phyloP scores from a whole-genome alignment of 1,140 invertebrate species.

The Macrobrachium nipponense region DNA sequence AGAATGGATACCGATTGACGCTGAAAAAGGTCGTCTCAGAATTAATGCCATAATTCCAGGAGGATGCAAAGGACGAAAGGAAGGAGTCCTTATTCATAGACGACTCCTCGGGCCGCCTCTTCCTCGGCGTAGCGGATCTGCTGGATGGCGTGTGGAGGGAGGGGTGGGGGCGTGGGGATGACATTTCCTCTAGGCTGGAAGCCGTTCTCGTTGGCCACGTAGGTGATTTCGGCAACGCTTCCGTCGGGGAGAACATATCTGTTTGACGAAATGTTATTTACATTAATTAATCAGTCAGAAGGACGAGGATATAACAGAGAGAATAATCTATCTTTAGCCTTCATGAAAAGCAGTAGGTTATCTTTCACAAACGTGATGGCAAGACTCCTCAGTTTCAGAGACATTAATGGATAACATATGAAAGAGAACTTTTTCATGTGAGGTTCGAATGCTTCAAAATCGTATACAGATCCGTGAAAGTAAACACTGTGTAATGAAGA shows the following conservation, averaged over 20 bases:
- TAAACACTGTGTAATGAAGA: too few species aligned
- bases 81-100: neutral
- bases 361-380: too few species aligned
- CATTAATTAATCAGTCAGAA: too few species aligned
- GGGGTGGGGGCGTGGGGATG: neutral
- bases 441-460: too few species aligned
- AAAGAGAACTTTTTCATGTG: too few species aligned
- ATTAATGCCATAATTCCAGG: neutral
- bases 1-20: neutral
- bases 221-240: neutral
- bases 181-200: slow-evolving; percentile 3
- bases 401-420: too few species aligned
- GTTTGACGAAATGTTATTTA: too few species aligned
- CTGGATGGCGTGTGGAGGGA: neutral
- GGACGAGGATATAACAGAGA: too few species aligned
- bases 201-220: slow-evolving; percentile 82
- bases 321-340: too few species aligned
- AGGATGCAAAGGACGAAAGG: neutral
- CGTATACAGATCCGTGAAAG: too few species aligned
- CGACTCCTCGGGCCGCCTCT: neutral
- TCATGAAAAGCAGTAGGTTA: too few species aligned
- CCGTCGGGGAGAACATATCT: slow-evolving; percentile 12
- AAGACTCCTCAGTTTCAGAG: too few species aligned
- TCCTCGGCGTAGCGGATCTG: neutral
- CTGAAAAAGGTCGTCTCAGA: neutral